These are phyloP conservation scores for Pseudolaguvia tuberculata DNA, from an alignment of 2,113 vertebrate species.

Conservation along the genomic window DNA sequence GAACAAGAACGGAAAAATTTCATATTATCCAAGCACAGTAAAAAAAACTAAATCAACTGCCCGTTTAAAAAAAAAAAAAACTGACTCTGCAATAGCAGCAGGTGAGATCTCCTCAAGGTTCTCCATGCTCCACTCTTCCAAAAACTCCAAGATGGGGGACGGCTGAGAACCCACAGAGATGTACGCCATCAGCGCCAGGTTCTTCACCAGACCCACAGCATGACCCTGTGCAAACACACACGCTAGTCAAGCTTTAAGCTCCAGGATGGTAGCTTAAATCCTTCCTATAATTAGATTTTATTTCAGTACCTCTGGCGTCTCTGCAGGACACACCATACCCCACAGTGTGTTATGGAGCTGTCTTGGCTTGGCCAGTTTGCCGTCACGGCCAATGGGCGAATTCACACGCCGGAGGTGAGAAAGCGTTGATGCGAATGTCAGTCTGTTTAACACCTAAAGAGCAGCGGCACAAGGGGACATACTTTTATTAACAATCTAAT, in stretches of 20 bases:
- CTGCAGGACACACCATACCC: constrained; percentile 98
- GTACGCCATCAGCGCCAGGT: constrained; percentile 96
- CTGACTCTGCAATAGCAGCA: constrained; percentile 95
- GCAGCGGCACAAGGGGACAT: no score
- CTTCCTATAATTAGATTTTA: background rate
- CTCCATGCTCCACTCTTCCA: constrained; percentile 99
- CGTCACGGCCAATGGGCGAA: constrained; percentile 94
- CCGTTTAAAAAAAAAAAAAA: constrained; percentile 40
- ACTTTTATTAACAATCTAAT: no score
- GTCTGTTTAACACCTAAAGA: constrained; percentile 87
- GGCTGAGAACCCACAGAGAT: constrained; percentile 98
- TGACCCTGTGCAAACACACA: constrained; percentile 75
- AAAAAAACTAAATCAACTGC: no score
- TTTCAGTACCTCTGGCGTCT: constrained; percentile 89
- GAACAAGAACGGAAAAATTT: background rate
- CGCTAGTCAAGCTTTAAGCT: background rate
- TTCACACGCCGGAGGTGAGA: constrained; percentile 93
- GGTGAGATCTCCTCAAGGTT: constrained; percentile 98
- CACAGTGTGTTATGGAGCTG: constrained; percentile 96
- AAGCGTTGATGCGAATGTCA: constrained; percentile 94
- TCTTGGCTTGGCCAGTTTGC: constrained; percentile 94
- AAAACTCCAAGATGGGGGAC: constrained; percentile 95
- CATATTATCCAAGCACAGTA: background rate
- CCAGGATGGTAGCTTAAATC: no score
- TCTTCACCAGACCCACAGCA: constrained; percentile 98